Conservation (phyloP, 2,113 vertebrate species). For the Artemisiospiza belli region DNA sequence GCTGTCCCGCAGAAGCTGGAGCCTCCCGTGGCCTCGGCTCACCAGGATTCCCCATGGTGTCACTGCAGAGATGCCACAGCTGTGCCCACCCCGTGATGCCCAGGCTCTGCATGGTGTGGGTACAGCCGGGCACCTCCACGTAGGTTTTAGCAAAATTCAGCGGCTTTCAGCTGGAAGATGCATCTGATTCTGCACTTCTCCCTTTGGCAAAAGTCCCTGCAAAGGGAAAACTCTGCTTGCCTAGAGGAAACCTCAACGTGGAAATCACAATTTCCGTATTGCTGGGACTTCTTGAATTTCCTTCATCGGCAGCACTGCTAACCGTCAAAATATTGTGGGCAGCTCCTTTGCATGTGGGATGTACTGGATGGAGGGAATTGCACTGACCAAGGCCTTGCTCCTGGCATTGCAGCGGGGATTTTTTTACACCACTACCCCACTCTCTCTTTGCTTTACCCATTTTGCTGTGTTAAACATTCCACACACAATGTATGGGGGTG, state of each 20-base stretch:
- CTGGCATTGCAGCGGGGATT: neutral
- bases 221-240: neutral
- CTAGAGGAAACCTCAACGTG: neutral
- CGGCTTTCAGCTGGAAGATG: neutral
- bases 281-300: neutral
- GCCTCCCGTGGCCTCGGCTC: neutral
- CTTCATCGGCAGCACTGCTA: neutral
- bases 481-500: accelerated
- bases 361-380: neutral
- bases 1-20: neutral
- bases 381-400: neutral
- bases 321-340: neutral
- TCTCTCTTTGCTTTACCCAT: neutral
- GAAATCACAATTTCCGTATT: accelerated
- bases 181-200: neutral
- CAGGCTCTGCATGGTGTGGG: accelerated
- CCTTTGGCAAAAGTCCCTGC: neutral
- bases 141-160: neutral
- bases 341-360: neutral
- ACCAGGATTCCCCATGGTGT: neutral
- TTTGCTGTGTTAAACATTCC: neutral
- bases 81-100: accelerated
- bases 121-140: neutral
- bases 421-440: neutral
- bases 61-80: neutral